Base-by-base conservation (phyloP, 2,888 invertebrate species). In the Phyto melanocephala region DNA sequence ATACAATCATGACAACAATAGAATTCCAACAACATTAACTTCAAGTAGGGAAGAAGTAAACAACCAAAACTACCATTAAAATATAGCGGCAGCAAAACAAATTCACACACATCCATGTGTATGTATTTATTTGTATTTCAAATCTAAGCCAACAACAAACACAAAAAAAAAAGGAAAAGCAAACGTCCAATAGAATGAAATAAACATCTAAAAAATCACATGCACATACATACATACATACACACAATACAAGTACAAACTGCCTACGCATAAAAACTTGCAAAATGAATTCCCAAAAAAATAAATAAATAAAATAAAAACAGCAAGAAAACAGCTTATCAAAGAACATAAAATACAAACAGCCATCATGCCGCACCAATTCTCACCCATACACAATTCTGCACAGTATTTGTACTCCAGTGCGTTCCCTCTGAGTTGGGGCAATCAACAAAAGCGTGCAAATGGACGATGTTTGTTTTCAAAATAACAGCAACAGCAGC, bases 221-320 rank as follows among this genome's bases (percentile, higher is more conserved):
- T 47, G 15, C 62, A 56, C 54, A 54, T 68, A 68, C 50, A 62
- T 45, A 22, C 24, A 45, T 15, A 63, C 33, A 50, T 37, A 63
- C 70, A 42, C 65, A 70, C 52, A 76, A 75, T 63, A 70, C 45
- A 13, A 20, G 17, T 28, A 75, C 40, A 71, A 56, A 52, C 35
- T 37, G 28, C 62, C 42, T 71, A 78, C 74, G 78, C 78, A 78
- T 78, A n/a, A 52, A 47, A 40, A 50, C 62, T 62, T 56, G 47
- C 62, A 81, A 81, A 77, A 77, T 77, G 72, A 81, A 74, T 78
- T 81, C 72, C 42, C 17, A 13, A 52, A 33, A 54, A 76, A 17
- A 8, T 11, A 35, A 80, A 63, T 20, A 35, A 80, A 71, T 15
- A 71, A n/a, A 28, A 28, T 28, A 3, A 37, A 45, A 71, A 40